Base-by-base conservation (phyloP, 1,140 invertebrate species). In the Ylistrum balloti region DNA sequence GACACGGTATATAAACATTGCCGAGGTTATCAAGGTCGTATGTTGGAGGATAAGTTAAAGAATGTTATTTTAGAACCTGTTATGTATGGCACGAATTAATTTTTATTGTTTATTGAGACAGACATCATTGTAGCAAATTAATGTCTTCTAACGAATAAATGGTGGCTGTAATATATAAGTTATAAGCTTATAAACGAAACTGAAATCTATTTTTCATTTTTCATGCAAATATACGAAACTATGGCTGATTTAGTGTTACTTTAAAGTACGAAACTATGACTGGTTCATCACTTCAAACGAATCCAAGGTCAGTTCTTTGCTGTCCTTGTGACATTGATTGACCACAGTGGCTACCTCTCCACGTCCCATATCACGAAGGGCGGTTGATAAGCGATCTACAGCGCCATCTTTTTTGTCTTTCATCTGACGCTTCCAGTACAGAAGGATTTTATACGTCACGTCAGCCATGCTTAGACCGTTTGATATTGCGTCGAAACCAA, bases 401-500 rank as follows among this genome's bases (percentile, higher is more conserved):
- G 95, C 94, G 11, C 90, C 91, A 35, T 95, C 94, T n/a, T 93
- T 94, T 74, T 94, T 94, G 86, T 94, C 94, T 89, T 94, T 95
- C 74, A 92, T 90, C 45, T 93, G 92, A 17, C 96, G 92, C 88
- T 96, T 96, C 96, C 96, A 96, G 91, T 95, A 93, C 0, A 96
- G 92, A 34, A 96, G 92, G 33, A 96, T 96, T 89, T 95, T 95
- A 92, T 96, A 96, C 7, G 95, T 95, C 17, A 96, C 95, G 87
- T 96, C 95, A 0, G 93, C 90, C 93, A 96, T 95, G 85, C 91
- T 94, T 0, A 94, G 93, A 34, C 95, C 95, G 89, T 95, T 95
- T 22, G 95, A 94, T 48, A 96, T 94, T 28, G 95, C 95, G 92
- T 96, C 96, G 88, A 96, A 96, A 20, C 95, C 96, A 13, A 96